Conservation (phyloP, 2,113 vertebrate genomes). For the Leptosomus discolor region DNA sequence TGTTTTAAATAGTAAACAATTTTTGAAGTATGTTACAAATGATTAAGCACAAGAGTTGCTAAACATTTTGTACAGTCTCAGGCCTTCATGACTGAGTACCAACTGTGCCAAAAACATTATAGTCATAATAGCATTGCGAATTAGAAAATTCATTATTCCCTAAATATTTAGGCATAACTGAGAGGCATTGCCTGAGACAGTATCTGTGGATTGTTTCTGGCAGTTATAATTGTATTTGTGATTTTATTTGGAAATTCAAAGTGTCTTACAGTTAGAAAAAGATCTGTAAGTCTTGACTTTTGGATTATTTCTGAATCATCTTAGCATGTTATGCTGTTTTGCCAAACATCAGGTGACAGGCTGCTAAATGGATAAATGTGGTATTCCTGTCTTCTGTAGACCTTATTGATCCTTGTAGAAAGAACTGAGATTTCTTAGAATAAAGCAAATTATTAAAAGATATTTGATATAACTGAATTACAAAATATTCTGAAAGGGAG, state of each 20-base stretch:
- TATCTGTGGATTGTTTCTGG: background rate
- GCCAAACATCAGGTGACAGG: background rate
- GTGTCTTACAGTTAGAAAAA: background rate
- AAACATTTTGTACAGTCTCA: background rate
- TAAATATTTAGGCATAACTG: background rate
- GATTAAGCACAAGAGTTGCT: background rate
- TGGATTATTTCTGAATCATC: background rate
- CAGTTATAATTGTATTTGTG: background rate
- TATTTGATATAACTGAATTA: background rate
- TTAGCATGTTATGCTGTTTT: background rate
- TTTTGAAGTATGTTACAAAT: background rate
- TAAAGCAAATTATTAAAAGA: background rate
- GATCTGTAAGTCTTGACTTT: background rate
- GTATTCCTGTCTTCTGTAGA: background rate
- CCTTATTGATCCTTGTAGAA: background rate
- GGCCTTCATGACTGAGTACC: background rate
- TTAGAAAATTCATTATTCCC: background rate
- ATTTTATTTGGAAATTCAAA: background rate
- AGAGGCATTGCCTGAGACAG: background rate
- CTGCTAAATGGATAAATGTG: background rate
- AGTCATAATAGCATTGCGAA: fast-evolving
- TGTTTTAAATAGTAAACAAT: background rate
- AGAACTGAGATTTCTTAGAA: background rate
- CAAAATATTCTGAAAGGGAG: background rate
- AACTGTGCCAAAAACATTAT: background rate